Evolutionary conservation across 2,797 vertebrate species (phyloP).

Genomic region (Sandelia bainsii): DNA sequence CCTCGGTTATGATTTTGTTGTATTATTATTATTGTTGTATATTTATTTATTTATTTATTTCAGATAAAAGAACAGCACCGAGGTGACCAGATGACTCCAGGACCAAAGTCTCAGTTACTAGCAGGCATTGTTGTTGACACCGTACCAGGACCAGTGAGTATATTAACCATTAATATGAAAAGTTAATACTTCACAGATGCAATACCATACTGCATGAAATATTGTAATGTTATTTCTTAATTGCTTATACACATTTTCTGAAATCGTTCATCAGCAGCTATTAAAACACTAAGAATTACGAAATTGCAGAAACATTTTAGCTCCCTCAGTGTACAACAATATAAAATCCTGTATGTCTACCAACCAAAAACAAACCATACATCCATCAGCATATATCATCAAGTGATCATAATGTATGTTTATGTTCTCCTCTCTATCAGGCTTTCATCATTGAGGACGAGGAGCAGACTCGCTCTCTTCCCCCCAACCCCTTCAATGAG

Average conservation of each 20-base stretch:
- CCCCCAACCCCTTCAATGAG: slow-evolving; percentile 94
- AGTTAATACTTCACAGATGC: neutral
- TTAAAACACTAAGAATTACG: neutral
- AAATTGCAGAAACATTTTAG: neutral
- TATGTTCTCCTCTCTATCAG: slow-evolving; percentile 69
- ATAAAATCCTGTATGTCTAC: no score
- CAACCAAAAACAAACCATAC: no score
- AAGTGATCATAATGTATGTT: neutral
- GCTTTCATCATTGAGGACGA: slow-evolving; percentile 92
- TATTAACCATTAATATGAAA: neutral
- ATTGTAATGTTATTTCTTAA: neutral
- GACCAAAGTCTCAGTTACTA: slow-evolving; percentile 94
- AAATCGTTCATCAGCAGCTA: neutral
- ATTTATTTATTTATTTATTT: neutral
- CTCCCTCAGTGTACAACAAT: neutral
- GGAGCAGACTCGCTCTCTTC: slow-evolving; percentile 87
- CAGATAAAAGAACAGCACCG: slow-evolving; percentile 96
- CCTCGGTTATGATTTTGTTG: no score
- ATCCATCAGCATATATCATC: no score
- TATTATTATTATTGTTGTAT: no score
- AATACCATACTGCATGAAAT: neutral
- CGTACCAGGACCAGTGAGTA: slow-evolving; percentile 91
- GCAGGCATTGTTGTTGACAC: slow-evolving; percentile 95
- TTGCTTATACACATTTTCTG: neutral
- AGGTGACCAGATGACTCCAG: slow-evolving; percentile 93